These are phyloP conservation scores for Fukomys damarensis DNA, from an alignment of 2,113 vertebrate genomes.

Conservation along the genomic window DNA sequence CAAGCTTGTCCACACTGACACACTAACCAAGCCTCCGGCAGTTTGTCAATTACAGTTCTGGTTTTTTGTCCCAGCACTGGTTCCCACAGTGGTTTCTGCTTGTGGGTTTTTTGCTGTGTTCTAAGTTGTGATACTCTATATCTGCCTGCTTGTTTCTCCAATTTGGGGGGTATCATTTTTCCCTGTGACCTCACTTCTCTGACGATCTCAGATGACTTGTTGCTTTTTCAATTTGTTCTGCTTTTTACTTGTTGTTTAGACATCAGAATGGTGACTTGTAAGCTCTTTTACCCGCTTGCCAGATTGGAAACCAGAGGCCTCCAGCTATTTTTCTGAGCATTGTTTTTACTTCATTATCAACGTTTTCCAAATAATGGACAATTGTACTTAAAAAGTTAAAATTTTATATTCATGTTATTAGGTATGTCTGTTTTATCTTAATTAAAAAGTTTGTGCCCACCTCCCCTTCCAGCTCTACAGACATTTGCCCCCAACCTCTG, in stretches of 20 bases:
- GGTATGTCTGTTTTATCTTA: not conserved
- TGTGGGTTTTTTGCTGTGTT: not conserved
- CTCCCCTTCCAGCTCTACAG: not conserved
- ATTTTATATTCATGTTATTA: constrained; percentile 1
- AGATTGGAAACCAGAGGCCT: not conserved
- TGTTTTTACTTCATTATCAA: not conserved
- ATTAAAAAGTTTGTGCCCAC: not conserved
- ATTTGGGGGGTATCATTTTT: not conserved
- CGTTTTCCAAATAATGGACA: not conserved
- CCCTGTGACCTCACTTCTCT: not conserved
- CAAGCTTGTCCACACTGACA: too few relatives aligned
- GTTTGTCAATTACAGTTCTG: not conserved
- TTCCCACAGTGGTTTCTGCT: not conserved
- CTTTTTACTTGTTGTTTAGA: not conserved
- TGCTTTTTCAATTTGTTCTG: constrained; percentile 8
- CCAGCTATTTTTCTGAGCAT: not conserved
- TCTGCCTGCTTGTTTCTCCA: not conserved
- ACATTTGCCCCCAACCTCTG: not conserved
- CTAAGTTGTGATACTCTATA: too few relatives aligned
- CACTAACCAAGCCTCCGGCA: not conserved
- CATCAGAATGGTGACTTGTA: not conserved
- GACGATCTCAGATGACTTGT: not conserved
- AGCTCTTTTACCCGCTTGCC: not conserved
- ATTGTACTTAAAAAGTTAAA: not conserved
- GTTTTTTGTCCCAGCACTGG: not conserved